A percentile compares a stretch with the other conserved stretches of the same genome.
Evolutionary conservation across 2,113 vertebrate genomes (phyloP).

Genomic region (Corythaixoides concolor): DNA sequence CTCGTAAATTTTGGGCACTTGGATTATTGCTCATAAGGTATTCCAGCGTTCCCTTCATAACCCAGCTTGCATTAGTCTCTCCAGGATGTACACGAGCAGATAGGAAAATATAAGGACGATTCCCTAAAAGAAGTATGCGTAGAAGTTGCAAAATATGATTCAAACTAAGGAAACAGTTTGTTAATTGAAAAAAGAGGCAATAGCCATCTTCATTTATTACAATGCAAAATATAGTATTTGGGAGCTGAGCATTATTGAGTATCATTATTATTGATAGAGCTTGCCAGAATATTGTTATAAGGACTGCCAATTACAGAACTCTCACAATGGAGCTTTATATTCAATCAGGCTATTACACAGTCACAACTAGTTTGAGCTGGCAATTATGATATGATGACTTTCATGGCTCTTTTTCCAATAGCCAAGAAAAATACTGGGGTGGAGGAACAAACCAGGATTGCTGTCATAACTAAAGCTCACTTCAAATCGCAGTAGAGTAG

Average conservation of each 20-base stretch:
- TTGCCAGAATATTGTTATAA: not conserved
- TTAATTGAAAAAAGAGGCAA: not conserved
- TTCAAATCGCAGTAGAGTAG: not conserved
- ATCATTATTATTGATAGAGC: not conserved
- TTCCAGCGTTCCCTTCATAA: slow-evolving; percentile 98
- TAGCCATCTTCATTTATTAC: not conserved
- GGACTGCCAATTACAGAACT: not conserved
- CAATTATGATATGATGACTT: not conserved
- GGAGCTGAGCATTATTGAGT: not conserved
- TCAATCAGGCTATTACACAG: not conserved
- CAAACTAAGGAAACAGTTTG: not conserved
- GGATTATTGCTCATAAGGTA: slow-evolving; percentile 91
- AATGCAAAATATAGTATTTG: not conserved
- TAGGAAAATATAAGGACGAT: slow-evolving; percentile 94
- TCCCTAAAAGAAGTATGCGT: slow-evolving; percentile 77
- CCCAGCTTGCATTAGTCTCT: slow-evolving; percentile 98
- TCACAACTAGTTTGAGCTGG: not conserved
- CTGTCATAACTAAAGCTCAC: not conserved
- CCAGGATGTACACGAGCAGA: slow-evolving; percentile 95
- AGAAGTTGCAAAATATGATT: slow-evolving; percentile 8
- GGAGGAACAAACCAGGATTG: not conserved
- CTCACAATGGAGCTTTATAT: not conserved
- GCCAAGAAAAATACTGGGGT: not conserved
- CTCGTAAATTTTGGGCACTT: slow-evolving; percentile 87
- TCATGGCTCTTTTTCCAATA: not conserved